Evolutionary conservation across 2,797 vertebrate species (phyloP), one percentile per base, ranked within the genome.

Genomic region (Chiroxiphia lanceolata): DNA sequence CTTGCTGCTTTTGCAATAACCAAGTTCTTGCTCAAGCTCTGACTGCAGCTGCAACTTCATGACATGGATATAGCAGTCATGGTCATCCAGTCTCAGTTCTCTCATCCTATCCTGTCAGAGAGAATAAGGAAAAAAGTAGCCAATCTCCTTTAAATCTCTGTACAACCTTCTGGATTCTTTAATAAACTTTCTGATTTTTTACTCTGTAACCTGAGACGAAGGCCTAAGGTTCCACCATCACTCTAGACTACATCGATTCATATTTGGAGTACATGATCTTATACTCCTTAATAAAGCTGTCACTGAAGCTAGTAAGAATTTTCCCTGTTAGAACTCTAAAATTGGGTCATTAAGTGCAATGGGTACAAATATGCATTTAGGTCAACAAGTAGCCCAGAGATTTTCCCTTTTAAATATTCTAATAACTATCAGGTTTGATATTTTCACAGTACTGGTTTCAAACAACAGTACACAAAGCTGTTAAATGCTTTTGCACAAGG

Each of bases 221-320:
- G 36, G 59, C 42, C 54, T 69, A 18, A 42, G 27, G 45, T 83
- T 86, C 59, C 31, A 65, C 29, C 34, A 9, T 36, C 36, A 56
- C n/a, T 36, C 29, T 14, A 3, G 48, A 53, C 27, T 76, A 38
- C 38, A 27, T 27, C 0, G 0, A 36, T 59, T 64, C 4, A 1
- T 80, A 31, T 33, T 50, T 82, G 72, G 27, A 76, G 15, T 68
- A 54, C 0, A 0, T 47, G 25, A 83, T 65, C n/a, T 1, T 2
- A 34, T 23, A 27, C 45, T 78, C 48, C 44, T 68, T 64, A 70
- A 65, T 15, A 70, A 71, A 71, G 47, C 22, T 86, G 45, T 54
- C 9, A 11, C 22, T 48, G n/a, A 85, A 86, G 22, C 13, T 47
- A 44, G 11, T 25, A 60, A 42, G 56, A 85, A 42, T 56, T 65